Evolutionary conservation across 2,797 vertebrate species (phyloP), one percentile per base, ranked within the genome.

Genomic region (Sebastes flavidus): DNA sequence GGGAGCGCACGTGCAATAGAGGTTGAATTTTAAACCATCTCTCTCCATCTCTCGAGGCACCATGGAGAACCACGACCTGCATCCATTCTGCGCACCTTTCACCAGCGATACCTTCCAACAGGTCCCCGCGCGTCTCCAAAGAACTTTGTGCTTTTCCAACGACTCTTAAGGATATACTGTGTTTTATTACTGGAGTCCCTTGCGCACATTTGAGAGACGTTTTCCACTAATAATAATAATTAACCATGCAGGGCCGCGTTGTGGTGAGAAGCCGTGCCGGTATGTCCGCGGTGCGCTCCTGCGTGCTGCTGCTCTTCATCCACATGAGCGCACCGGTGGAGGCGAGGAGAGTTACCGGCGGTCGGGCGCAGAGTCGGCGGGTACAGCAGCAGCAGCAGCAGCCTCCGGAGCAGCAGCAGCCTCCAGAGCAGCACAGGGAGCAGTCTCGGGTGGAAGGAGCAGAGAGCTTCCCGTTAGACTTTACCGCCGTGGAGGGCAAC

Each of bases 381-480:
- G 86, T 87, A 87, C 94, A 91, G 80, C 77, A 67, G 22, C 82
- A 77, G 59, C 74, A 46, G 6, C 85, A 73, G 62, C 72, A 72
- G 75, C 74, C 86, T 16, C 77, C 75, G 8, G 70, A 42, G 42
- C 42, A 46, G 13, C 46, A 12, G 11, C 36, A 36, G 36, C 34
- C 34, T 36, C 34, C 10, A 36, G 34, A 18, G 13, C 46, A 12
- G 11, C 36, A 36, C 11, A 87, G 92, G 20, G 96, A 97, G 81
- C 94, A 36, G 34, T 36, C 36, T 38, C 36, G 91, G 22, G 90
- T 88, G 27, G 97, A 96, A 14, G 95, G 91, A 52, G 89, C 94
- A 0, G 97, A 97, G 94, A 97, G 96, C 92, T 97, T 97, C 92
- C 96, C 97, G 27, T 84, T 97, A 92, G 97, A 97, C 92, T 97